Evolutionary conservation across 2,113 vertebrate species (phyloP), one percentile per base, ranked within the genome.

Genomic region (Peromyscus leucopus): DNA sequence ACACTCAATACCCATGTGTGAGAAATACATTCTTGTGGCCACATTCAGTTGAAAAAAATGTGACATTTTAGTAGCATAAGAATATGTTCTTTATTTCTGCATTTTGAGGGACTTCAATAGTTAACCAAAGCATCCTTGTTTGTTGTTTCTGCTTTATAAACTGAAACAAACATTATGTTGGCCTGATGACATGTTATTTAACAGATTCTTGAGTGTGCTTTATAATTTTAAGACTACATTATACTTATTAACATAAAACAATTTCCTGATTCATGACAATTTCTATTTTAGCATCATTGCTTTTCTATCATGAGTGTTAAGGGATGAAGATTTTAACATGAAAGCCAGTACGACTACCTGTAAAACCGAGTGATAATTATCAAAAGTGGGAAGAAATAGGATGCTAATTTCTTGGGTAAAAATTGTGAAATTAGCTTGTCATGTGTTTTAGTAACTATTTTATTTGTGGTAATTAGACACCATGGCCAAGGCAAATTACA

Each of bases 201-300:
- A 91, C 95, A 98, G 98, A 99, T 98, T 98, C 97, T 97, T 65
- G 98, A 97, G 98, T 98, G 96, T 96, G 92, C 98, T 86, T 95
- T 98, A 98, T 98, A 98, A 98, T 98, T 98, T 98, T 99, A 99
- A 99, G 99, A 98, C 99, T 98, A 98, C 98, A 99, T 99, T 99
- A 99, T 98, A 98, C 97, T 99, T 99, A 99, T 98, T 98, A 99
- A 98, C 94, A 95, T 91, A 92, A 97, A 97, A 87, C 97, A 98
- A 98, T 97, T 96, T 17, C 97, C 97, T 98, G 97, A 98, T 98
- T 98, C n/a, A 98, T 98, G 98, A 97, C 61, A 51, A 5, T 88
- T 97, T 89, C 79, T 82, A 12, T 10, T 39, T 98, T 85, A 97
- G 72, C 36, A 90, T 98, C 61, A 97, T 97, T 98, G 97, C 91